Percentiles rank a stretch among this genome's conserved stretches.
phyloP scores from a whole-genome alignment of 2,797 vertebrate genomes.

The Xenops minutus region DNA sequence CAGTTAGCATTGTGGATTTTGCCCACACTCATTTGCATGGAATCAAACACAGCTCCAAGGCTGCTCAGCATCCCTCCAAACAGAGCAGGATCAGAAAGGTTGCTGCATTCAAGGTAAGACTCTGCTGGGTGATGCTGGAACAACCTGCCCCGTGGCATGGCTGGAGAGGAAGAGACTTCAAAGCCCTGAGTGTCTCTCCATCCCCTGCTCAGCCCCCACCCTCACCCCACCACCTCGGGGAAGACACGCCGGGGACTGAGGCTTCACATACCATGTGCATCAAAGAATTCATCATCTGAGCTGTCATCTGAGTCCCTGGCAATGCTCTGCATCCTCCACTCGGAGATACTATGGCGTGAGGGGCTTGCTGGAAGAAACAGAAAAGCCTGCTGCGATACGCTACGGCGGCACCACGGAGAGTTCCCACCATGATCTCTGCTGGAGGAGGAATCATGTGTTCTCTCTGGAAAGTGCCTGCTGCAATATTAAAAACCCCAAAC shows the following conservation, averaged over 20 bases:
- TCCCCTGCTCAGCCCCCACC: constrained; percentile 5
- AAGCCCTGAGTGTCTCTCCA: constrained; percentile 4
- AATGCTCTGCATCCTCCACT: constrained; percentile 98
- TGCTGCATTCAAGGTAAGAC: not conserved
- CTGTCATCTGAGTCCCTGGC: constrained; percentile 94
- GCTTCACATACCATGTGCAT: constrained; percentile 86
- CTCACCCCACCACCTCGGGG: constrained; percentile 15
- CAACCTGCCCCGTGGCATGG: not conserved
- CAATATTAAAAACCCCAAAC: constrained; percentile 36
- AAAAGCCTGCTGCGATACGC: not conserved
- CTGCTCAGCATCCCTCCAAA: not conserved
- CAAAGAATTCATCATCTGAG: constrained; percentile 96
- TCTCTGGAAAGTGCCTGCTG: constrained; percentile 43
- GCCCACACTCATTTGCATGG: not conserved
- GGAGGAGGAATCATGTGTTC: constrained; percentile 27
- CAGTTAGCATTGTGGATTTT: not conserved
- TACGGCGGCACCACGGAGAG: not conserved
- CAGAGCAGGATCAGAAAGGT: not conserved
- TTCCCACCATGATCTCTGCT: constrained; percentile 48
- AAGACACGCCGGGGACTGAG: not conserved
- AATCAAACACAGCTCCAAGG: not conserved
- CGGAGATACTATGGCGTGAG: constrained; percentile 90
- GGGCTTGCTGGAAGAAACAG: constrained; percentile 84
- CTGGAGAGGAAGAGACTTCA: not conserved
- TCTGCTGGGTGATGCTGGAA: constrained; percentile 2